Evolutionary conservation across 1,140 invertebrate species (phyloP).

Genomic region (Lineus longissimus): DNA sequence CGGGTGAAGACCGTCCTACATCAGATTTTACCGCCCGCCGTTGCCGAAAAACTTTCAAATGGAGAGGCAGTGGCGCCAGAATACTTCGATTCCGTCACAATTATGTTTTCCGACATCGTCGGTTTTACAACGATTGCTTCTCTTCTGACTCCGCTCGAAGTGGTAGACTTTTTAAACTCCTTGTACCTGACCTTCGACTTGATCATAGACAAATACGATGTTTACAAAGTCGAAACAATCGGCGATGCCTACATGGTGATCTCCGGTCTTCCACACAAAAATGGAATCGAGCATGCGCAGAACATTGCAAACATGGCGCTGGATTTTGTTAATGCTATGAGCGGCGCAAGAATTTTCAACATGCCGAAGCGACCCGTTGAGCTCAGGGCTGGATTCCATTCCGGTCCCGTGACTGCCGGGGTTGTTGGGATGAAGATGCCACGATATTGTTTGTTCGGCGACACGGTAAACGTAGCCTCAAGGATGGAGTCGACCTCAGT

Average conservation of each 20-base stretch:
- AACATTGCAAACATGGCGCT: conserved; percentile 62
- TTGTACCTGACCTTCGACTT: conserved; percentile 10
- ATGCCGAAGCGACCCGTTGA: conserved; percentile 7
- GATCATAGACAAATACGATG: conserved; percentile 15
- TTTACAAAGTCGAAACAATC: conserved; percentile 12
- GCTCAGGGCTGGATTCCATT: background rate
- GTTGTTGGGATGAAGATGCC: conserved; percentile 31
- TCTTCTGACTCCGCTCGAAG: conserved; percentile 53
- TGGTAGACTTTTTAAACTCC: conserved; percentile 39
- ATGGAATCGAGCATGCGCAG: conserved; percentile 52
- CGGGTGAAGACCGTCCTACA: background rate
- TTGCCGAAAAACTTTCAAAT: conserved; percentile 2
- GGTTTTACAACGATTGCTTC: conserved; percentile 65
- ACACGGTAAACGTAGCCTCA: background rate
- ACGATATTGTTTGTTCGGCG: background rate
- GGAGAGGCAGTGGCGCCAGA: background rate
- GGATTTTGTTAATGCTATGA: conserved; percentile 44
- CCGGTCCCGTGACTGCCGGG: background rate
- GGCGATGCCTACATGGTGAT: conserved; percentile 29
- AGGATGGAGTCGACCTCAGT: background rate
- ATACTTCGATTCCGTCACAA: background rate
- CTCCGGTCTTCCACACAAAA: conserved; percentile 17
- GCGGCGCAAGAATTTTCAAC: conserved; percentile 53
- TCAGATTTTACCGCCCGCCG: background rate
- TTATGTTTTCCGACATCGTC: conserved; percentile 73